These are phyloP conservation scores for Pachliopta kotzebuea DNA, from an alignment of 2,888 invertebrate species.

Conservation along the genomic window DNA sequence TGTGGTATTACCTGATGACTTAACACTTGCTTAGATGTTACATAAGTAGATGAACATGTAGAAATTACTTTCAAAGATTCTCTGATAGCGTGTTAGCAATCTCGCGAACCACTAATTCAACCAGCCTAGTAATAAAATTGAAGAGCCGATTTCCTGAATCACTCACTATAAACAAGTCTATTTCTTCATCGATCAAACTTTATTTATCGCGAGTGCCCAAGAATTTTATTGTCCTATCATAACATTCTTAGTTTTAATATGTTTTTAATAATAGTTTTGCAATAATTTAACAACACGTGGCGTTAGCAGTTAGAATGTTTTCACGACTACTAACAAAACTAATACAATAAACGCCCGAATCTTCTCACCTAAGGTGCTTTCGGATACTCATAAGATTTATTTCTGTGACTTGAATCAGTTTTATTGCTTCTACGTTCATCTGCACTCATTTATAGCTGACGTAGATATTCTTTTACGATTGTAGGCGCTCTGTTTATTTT, in stretches of 20 bases:
- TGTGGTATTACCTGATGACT: slow-evolving; percentile 67
- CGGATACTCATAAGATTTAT: slow-evolving; percentile 72
- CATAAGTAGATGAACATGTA: neutral
- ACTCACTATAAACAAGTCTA: slow-evolving; percentile 30
- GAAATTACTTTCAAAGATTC: neutral
- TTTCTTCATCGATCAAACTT: slow-evolving; percentile 36
- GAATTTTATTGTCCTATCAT: slow-evolving; percentile 57
- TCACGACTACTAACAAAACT: slow-evolving; percentile 48
- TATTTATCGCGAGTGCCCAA: slow-evolving; percentile 64
- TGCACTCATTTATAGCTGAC: slow-evolving; percentile 78
- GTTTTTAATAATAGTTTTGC: slow-evolving; percentile 38
- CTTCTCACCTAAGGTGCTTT: slow-evolving; percentile 64
- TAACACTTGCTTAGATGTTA: slow-evolving; percentile 37
- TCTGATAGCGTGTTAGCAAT: neutral
- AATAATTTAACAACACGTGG: slow-evolving; percentile 57
- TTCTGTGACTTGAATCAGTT: slow-evolving; percentile 76
- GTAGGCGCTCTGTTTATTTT: slow-evolving; percentile 79
- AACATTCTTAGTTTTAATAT: slow-evolving; percentile 44
- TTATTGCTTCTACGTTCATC: slow-evolving; percentile 75
- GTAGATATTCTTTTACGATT: slow-evolving; percentile 79
- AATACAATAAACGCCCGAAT: slow-evolving; percentile 56
- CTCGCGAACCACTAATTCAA: slow-evolving; percentile 12
- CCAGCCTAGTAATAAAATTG: slow-evolving; percentile 19
- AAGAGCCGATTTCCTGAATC: slow-evolving; percentile 19
- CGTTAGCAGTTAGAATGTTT: slow-evolving; percentile 53